Conservation (phyloP, 2,113 vertebrate genomes). For the Trematomus loennbergii region DNA sequence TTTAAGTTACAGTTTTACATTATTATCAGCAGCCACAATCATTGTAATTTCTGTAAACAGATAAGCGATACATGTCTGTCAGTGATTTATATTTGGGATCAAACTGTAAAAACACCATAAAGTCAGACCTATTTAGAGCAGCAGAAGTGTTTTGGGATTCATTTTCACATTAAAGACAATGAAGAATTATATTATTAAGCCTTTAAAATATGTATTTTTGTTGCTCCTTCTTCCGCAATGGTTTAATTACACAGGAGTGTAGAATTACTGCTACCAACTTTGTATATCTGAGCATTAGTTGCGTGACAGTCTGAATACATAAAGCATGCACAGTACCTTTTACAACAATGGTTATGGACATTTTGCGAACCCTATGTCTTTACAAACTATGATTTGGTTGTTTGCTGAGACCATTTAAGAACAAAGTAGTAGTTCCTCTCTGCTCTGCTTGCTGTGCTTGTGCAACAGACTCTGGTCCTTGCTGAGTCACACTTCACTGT, state of each 20-base stretch:
- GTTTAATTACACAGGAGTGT: background rate
- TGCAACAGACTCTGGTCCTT: constrained; percentile 16
- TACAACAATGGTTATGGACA: background rate
- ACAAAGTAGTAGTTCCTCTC: background rate
- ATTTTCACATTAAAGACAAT: background rate
- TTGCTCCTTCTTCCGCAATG: background rate
- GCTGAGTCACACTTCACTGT: constrained; percentile 59
- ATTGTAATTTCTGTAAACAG: background rate
- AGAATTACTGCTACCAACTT: background rate
- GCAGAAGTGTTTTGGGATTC: background rate
- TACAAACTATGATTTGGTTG: background rate
- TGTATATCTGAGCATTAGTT: too few species aligned
- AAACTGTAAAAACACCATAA: background rate
- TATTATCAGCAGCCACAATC: background rate
- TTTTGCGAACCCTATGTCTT: background rate
- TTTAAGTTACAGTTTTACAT: constrained; percentile 1
- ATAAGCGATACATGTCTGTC: background rate
- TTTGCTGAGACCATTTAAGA: background rate
- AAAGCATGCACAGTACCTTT: background rate
- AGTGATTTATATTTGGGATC: constrained; percentile 9
- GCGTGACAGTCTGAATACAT: background rate
- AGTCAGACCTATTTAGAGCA: background rate
- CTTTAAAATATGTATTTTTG: background rate
- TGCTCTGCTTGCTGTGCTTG: background rate
- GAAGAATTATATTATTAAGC: background rate